A percentile compares a stretch with the other conserved stretches of the same genome.
phyloP scores from a whole-genome alignment of 64 coral and sea anemone genomes.

The Montipora foliosa region DNA sequence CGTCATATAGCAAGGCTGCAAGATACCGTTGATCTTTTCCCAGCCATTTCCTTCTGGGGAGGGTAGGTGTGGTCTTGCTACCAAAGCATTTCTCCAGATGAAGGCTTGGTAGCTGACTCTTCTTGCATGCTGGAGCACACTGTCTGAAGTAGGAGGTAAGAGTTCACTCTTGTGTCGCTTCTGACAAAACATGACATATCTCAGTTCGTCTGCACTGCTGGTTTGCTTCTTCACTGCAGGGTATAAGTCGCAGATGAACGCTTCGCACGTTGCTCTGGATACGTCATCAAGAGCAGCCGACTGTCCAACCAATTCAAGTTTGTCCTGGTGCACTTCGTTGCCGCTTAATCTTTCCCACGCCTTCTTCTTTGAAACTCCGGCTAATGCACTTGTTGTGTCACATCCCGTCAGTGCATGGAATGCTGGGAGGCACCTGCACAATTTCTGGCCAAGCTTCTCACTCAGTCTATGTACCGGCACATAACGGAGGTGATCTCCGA shows the following conservation, averaged over 20 bases:
- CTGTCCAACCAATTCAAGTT: slow-evolving; percentile 29
- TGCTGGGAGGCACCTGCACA: slow-evolving; percentile 48
- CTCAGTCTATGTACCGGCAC: neutral
- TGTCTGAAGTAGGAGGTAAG: no score
- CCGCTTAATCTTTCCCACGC: neutral
- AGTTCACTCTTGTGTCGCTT: no score
- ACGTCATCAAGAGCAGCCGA: neutral
- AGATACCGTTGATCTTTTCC: no score
- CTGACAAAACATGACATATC: no score
- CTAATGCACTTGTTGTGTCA: slow-evolving; percentile 46
- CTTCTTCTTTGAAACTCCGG: slow-evolving; percentile 62
- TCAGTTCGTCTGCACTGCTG: neutral
- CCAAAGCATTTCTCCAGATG: no score
- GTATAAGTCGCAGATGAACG: slow-evolving; percentile 45
- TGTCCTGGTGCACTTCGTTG: slow-evolving; percentile 57
- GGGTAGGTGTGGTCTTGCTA: no score
- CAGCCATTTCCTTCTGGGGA: no score
- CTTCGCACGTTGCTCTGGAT: slow-evolving; percentile 15
- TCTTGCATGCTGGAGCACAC: no score
- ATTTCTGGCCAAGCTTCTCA: neutral
- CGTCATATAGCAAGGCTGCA: no score
- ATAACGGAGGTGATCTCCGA: slow-evolving; percentile 31
- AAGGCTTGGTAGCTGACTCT: no score
- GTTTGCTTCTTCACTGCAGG: slow-evolving; percentile 6
- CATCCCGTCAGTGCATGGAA: slow-evolving; percentile 67